These are phyloP conservation scores for Folsomia manolachei DNA, from an alignment of 2,888 invertebrate genomes.

Conservation along the genomic window DNA sequence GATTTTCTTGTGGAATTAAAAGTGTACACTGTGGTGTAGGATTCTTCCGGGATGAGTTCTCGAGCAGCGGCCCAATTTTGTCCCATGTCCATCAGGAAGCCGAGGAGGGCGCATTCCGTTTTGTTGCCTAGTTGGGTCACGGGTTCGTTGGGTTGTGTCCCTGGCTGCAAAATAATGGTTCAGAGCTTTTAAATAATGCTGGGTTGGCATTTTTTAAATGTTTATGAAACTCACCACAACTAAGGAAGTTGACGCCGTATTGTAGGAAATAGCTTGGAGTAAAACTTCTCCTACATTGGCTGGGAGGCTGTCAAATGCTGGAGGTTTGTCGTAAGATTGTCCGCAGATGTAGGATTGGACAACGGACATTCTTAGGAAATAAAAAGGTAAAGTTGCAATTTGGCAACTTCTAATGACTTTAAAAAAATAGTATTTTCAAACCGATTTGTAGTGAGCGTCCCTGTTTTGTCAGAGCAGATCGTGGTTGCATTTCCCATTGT, in stretches of 20 bases:
- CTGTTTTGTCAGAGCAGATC: constrained; percentile 99
- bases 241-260: constrained; percentile 63
- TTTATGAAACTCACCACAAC: constrained; percentile 56
- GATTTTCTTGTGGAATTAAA: constrained; percentile 99
- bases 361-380: constrained; percentile 63
- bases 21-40: constrained; percentile 91
- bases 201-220: no score
- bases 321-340: constrained; percentile 54
- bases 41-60: constrained; percentile 85
- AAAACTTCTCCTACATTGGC: constrained; percentile 56
- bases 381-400: no score
- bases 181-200: no score
- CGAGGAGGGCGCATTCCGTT: constrained; percentile 95
- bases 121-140: constrained; percentile 97
- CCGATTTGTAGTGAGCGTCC: constrained; percentile 95
- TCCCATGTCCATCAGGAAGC: constrained; percentile 85
- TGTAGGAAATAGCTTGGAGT: constrained; percentile 59
- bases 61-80: constrained; percentile 89
- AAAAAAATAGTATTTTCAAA: no score
- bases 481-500: constrained; percentile 99
- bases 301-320: constrained; percentile 57
- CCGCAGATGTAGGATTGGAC: constrained; percentile 60
- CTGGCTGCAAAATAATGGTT: not conserved
- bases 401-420: no score
- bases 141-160: constrained; percentile 66